Percentiles rank a stretch among this genome's conserved stretches.
phyloP scores from a whole-genome alignment of 2,888 invertebrate genomes.

The Limenitis arthemis region DNA sequence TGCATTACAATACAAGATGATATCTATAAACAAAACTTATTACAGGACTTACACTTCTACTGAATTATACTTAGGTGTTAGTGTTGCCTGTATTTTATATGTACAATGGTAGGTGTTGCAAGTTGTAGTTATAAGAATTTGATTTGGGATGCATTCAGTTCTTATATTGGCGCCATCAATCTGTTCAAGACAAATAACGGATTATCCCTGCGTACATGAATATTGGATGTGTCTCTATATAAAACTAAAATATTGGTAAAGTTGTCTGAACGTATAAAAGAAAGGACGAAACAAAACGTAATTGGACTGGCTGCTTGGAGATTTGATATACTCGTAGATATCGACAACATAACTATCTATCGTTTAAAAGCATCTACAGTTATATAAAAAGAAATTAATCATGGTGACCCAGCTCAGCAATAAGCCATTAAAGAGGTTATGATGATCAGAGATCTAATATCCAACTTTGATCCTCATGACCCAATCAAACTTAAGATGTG shows the following conservation, averaged over 20 bases:
- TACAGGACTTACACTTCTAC: conserved; percentile 8
- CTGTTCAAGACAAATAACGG: conserved; percentile 16
- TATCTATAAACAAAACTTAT: conserved; percentile 2
- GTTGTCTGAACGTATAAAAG: background rate
- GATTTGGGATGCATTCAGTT: conserved; percentile 22
- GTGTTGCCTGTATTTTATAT: background rate
- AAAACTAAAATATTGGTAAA: background rate
- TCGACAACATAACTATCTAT: too few species aligned
- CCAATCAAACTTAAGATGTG: too few species aligned
- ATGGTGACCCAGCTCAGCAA: too few species aligned
- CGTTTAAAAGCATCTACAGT: too few species aligned
- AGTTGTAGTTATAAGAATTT: conserved; percentile 19
- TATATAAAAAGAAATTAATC: too few species aligned
- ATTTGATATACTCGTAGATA: too few species aligned
- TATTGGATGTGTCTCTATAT: conserved; percentile 12
- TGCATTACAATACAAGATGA: conserved; percentile 28
- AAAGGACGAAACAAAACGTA: background rate
- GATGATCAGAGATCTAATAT: too few species aligned
- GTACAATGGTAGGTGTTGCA: background rate
- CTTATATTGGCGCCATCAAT: conserved; percentile 15
- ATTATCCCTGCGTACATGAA: conserved; percentile 18
- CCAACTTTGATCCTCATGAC: too few species aligned
- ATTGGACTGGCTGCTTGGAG: too few species aligned
- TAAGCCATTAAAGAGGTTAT: too few species aligned
- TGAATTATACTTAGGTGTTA: background rate